A percentile compares a stretch with the other conserved stretches of the same genome.
Conservation (phyloP, 35 echinoderm and acorn worm species). For the Ophioderma brevispina region DNA sequence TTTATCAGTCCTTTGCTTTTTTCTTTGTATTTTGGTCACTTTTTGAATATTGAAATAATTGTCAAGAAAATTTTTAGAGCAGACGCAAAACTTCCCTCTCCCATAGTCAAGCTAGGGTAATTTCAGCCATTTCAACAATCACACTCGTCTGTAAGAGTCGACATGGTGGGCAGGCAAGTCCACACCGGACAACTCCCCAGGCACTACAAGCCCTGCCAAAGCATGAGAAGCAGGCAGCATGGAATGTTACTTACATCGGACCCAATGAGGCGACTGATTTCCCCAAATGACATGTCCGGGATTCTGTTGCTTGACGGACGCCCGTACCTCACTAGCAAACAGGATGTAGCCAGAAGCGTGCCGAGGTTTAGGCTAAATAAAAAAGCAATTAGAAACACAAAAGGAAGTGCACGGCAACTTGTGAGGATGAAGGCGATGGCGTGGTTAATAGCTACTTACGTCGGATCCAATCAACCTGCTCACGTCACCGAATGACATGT, state of each 20-base stretch:
- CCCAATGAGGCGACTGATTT: constrained; percentile 90
- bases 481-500: constrained; percentile 94
- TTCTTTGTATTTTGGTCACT: too few species aligned
- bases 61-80: too few species aligned
- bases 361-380: constrained; percentile 57
- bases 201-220: too few species aligned
- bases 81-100: too few species aligned
- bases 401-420: not conserved
- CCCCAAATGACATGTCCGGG: constrained; percentile 93
- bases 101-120: too few species aligned
- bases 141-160: too few species aligned
- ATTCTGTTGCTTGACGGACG: constrained; percentile 66
- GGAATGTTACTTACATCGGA: constrained; percentile 70
- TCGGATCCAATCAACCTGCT: constrained; percentile 85
- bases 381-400: not conserved
- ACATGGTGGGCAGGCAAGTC: too few species aligned
- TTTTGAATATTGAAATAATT: too few species aligned
- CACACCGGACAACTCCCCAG: too few species aligned
- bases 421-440: not conserved
- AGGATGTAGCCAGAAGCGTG: constrained; percentile 92
- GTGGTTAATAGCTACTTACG: constrained; percentile 53
- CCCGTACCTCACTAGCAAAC: constrained; percentile 93
- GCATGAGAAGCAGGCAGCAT: not conserved
- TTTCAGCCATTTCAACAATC: too few species aligned
- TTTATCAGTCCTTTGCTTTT: too few species aligned